Evolutionary conservation across 2,113 vertebrate species (phyloP).

Genomic region (Alligator sinensis): DNA sequence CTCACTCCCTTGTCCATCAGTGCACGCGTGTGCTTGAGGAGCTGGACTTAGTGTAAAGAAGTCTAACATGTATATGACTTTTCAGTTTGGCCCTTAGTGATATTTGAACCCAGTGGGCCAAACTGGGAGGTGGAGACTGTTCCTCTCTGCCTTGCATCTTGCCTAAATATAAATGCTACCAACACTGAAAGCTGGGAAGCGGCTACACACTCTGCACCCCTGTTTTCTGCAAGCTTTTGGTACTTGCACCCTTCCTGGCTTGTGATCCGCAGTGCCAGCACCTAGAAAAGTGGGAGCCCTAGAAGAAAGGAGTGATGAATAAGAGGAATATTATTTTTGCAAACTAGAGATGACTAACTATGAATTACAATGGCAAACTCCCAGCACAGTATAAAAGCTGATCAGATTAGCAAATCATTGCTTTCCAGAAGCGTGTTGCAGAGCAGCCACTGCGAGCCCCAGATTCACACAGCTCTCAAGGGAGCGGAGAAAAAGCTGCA

Average conservation of each 20-base stretch:
- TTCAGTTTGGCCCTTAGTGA: background rate
- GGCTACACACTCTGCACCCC: background rate
- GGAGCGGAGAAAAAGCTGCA: background rate
- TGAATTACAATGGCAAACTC: background rate
- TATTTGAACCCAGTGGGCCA: fast-evolving
- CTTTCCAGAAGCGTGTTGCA: background rate
- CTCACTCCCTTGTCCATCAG: background rate
- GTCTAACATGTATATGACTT: background rate
- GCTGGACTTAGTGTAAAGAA: background rate
- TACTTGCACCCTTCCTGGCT: background rate
- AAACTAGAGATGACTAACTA: background rate
- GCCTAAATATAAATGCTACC: background rate
- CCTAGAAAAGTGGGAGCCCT: background rate
- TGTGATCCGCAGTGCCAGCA: background rate
- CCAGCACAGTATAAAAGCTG: background rate
- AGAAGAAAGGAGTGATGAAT: background rate
- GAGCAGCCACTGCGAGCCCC: background rate
- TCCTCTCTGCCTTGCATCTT: background rate
- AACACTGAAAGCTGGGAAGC: background rate
- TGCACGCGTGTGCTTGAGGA: background rate
- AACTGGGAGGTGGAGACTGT: background rate
- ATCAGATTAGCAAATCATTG: background rate
- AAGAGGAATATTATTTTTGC: background rate
- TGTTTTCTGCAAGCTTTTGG: background rate
- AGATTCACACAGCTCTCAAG: background rate